Conservation (phyloP, 2,113 vertebrate species). For the Erinaceus europaeus region DNA sequence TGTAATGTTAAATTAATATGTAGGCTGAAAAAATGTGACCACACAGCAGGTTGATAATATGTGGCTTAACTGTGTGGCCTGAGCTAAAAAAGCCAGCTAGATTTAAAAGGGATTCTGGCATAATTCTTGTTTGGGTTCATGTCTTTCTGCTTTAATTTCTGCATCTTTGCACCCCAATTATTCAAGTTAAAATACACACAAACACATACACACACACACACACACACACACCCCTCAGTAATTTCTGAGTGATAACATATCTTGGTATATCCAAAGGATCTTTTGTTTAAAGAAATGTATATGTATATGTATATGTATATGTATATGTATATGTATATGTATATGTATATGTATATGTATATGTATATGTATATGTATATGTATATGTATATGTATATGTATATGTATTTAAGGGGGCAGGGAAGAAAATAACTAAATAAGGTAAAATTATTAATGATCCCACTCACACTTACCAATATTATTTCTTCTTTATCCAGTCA, state of each 20-base stretch:
- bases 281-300: too few species aligned
- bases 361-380: too few species aligned
- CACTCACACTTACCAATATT: not conserved
- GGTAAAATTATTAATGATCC: constrained; percentile 50
- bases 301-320: too few species aligned
- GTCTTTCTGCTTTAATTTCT: not conserved
- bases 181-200: constrained; percentile 28
- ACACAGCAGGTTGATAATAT: not conserved
- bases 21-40: not conserved
- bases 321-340: too few species aligned
- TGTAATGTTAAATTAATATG: not conserved
- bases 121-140: not conserved
- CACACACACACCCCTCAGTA: constrained; percentile 11
- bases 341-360: too few species aligned
- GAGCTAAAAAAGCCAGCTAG: constrained; percentile 1
- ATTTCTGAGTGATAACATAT: constrained; percentile 40
- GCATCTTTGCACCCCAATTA: not conserved
- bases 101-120: not conserved
- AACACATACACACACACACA: too few species aligned
- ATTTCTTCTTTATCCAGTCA: not conserved
- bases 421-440: too few species aligned
- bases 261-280: constrained; percentile 15
- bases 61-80: not conserved
- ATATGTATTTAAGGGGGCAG: too few species aligned
- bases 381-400: too few species aligned